Conservation (phyloP, 2,113 vertebrate genomes). For the Marcusenius ussheri region DNA sequence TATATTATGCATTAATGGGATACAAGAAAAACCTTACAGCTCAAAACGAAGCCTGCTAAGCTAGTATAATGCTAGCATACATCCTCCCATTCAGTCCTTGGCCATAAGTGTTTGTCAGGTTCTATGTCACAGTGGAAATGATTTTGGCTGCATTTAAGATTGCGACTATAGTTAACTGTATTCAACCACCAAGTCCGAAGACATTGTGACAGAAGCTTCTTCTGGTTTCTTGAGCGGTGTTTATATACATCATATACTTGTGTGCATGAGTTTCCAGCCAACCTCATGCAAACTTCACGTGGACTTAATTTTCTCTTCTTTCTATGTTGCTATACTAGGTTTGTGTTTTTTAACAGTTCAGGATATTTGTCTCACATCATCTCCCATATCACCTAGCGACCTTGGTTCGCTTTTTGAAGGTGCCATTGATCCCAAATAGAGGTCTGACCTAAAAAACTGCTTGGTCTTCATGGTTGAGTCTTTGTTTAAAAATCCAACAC, state of each 20-base stretch:
- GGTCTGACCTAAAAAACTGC: no score
- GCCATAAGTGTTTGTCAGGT: not conserved
- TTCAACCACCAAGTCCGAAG: no score
- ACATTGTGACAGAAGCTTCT: no score
- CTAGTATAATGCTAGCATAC: not conserved
- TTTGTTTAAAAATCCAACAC: no score
- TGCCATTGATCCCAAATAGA: no score
- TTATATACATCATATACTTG: not conserved
- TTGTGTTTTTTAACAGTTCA: not conserved
- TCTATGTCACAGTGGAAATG: not conserved
- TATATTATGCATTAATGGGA: not conserved
- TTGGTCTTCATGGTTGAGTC: no score
- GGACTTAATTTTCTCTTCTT: not conserved
- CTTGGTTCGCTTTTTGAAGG: no score
- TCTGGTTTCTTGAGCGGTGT: no score
- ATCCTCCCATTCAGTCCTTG: not conserved
- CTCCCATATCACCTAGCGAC: no score
- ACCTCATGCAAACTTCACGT: not conserved
- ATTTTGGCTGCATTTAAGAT: not conserved
- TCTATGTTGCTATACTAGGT: not conserved
- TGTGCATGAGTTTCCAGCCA: not conserved
- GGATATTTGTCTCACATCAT: not conserved
- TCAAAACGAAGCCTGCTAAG: not conserved
- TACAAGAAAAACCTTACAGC: not conserved
- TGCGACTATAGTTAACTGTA: no score